phyloP scores from a whole-genome alignment of 2,113 vertebrate species.

The Pipra filicauda region DNA sequence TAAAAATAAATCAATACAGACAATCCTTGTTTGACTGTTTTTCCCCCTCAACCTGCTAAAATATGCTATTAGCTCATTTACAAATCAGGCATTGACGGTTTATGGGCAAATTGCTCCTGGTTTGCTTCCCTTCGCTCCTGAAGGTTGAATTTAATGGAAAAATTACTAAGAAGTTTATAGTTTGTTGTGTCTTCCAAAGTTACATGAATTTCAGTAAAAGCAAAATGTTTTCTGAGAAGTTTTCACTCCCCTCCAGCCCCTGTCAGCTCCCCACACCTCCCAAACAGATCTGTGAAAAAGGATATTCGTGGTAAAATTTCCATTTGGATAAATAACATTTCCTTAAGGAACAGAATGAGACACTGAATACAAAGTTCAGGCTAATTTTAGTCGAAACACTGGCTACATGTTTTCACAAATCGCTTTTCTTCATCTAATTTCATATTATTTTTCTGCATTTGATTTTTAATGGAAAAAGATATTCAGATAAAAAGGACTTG shows the following conservation, averaged over 20 bases:
- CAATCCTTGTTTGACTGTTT: constrained; percentile 20
- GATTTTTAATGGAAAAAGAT: not conserved
- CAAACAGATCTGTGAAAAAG: constrained; percentile 34
- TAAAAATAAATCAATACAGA: constrained; percentile 47
- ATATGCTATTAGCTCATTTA: constrained; percentile 8
- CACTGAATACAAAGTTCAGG: constrained; percentile 7
- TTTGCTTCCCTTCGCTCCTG: constrained; percentile 1
- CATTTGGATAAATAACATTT: constrained; percentile 41
- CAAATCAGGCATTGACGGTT: not conserved
- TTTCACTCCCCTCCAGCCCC: constrained; percentile 31
- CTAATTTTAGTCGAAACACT: not conserved
- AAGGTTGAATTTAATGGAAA: constrained; percentile 29
- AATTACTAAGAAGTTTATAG: not conserved
- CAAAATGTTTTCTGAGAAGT: constrained; percentile 41
- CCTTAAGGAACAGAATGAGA: constrained; percentile 6
- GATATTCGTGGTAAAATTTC: constrained; percentile 57
- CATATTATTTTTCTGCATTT: not conserved
- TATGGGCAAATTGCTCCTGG: not conserved
- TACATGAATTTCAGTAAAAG: constrained; percentile 9
- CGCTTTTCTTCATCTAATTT: constrained; percentile 10
- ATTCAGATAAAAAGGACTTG: not conserved
- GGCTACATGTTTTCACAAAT: not conserved
- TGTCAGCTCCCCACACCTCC: constrained; percentile 28
- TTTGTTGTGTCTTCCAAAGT: constrained; percentile 1
- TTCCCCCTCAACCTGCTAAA: not conserved